phyloP scores from a whole-genome alignment of 2,113 vertebrate species.

The Tachuris rubrigastra region DNA sequence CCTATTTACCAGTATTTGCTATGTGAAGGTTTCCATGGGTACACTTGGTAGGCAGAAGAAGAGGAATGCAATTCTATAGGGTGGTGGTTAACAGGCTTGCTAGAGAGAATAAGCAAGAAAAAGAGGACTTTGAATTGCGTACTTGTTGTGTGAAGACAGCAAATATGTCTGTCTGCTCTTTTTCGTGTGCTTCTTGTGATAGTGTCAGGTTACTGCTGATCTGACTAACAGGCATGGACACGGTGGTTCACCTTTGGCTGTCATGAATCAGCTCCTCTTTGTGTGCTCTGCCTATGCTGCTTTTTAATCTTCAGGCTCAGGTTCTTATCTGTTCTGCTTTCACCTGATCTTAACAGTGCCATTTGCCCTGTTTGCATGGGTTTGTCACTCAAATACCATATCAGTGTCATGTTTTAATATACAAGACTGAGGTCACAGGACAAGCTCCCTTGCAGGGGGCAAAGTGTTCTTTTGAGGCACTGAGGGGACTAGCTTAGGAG shows the following conservation, averaged over 20 bases:
- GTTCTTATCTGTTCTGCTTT: neutral
- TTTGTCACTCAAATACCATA: neutral
- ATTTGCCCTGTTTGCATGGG: neutral
- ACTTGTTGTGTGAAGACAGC: neutral
- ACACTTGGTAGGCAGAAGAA: neutral
- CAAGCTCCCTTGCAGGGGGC: neutral
- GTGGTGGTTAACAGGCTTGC: neutral
- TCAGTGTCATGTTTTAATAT: neutral
- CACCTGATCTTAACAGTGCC: neutral
- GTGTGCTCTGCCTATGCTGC: neutral
- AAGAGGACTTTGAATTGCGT: neutral
- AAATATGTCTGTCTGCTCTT: neutral
- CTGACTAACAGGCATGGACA: neutral
- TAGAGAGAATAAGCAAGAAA: neutral
- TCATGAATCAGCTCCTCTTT: neutral
- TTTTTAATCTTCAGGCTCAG: neutral
- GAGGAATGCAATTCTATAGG: neutral
- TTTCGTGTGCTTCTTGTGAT: neutral
- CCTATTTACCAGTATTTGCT: neutral
- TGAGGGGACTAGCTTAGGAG: rapidly evolving
- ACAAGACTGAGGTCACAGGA: neutral
- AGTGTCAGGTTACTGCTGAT: neutral
- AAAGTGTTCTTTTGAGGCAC: neutral
- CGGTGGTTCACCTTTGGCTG: neutral
- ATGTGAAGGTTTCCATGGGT: neutral